These are phyloP conservation scores for Platycercus adscitus DNA, from an alignment of 2,113 vertebrate species.

Conservation along the genomic window DNA sequence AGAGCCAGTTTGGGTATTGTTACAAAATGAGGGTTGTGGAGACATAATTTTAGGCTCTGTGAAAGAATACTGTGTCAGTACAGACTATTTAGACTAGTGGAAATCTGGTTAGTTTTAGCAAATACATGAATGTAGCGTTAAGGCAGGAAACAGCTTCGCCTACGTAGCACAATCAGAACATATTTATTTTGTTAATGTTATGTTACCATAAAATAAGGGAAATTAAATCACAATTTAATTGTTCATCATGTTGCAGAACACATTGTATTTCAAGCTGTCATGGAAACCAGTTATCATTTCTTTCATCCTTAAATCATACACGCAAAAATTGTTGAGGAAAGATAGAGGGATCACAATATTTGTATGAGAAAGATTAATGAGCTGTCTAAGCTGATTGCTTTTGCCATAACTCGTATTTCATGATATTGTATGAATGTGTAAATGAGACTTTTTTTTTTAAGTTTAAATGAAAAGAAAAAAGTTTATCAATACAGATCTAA, in stretches of 20 bases:
- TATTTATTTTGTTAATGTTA: slow-evolving; percentile 47
- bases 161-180: neutral
- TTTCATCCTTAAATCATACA: slow-evolving; percentile 31
- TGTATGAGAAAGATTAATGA: slow-evolving; percentile 32
- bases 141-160: neutral
- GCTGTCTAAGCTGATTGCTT: slow-evolving; percentile 16
- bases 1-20: neutral
- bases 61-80: neutral
- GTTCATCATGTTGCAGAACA: neutral
- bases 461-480: neutral
- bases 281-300: slow-evolving; percentile 35
- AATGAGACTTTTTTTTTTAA: neutral
- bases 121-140: neutral
- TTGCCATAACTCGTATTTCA: slow-evolving; percentile 15
- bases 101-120: slow-evolving; percentile 33
- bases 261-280: slow-evolving; percentile 11
- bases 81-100: slow-evolving; percentile 21
- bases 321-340: slow-evolving; percentile 7
- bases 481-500: neutral
- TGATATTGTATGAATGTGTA: neutral
- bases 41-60: neutral
- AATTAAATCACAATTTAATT: slow-evolving; percentile 40
- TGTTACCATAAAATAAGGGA: slow-evolving; percentile 31
- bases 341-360: slow-evolving; percentile 38
- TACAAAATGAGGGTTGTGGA: neutral